These are phyloP conservation scores for Mythimna vitellina DNA, from an alignment of 2,888 invertebrate species.

Conservation along the genomic window DNA sequence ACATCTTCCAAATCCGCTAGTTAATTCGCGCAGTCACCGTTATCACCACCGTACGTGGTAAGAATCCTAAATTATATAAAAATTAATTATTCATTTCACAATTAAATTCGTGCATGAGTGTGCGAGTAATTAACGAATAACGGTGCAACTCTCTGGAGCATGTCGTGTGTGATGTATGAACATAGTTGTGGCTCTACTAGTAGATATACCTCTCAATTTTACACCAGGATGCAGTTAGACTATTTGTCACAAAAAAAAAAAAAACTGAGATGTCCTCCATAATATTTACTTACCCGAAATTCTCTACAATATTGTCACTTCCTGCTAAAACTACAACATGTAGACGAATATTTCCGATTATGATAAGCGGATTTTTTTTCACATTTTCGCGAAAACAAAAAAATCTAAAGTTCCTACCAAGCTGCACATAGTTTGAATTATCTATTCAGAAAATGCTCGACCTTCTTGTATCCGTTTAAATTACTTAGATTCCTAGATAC, in stretches of 20 bases:
- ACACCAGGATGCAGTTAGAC: too few species aligned
- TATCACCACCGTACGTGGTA: slow-evolving; percentile 59
- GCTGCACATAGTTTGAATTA: neutral
- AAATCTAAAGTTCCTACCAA: neutral
- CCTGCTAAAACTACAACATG: too few species aligned
- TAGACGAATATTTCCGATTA: neutral
- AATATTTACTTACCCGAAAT: neutral
- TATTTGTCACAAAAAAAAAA: neutral
- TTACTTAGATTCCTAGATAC: neutral
- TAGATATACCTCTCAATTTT: too few species aligned
- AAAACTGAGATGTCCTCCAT: neutral
- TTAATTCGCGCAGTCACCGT: slow-evolving; percentile 69
- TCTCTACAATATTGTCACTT: neutral
- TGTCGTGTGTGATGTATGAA: slow-evolving; percentile 40
- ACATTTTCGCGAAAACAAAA: neutral
- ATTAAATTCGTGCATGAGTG: slow-evolving; percentile 64
- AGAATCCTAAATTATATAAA: slow-evolving; percentile 57
- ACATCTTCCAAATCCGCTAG: slow-evolving; percentile 48
- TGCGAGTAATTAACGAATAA: slow-evolving; percentile 66
- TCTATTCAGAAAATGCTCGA: neutral
- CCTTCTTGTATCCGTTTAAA: neutral
- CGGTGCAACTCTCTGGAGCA: slow-evolving; percentile 65
- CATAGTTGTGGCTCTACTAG: slow-evolving; percentile 7
- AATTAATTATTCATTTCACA: slow-evolving; percentile 64
- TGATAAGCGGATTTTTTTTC: neutral